Base-by-base conservation (phyloP, 2,113 vertebrate species). In the Chaetops frenatus region DNA sequence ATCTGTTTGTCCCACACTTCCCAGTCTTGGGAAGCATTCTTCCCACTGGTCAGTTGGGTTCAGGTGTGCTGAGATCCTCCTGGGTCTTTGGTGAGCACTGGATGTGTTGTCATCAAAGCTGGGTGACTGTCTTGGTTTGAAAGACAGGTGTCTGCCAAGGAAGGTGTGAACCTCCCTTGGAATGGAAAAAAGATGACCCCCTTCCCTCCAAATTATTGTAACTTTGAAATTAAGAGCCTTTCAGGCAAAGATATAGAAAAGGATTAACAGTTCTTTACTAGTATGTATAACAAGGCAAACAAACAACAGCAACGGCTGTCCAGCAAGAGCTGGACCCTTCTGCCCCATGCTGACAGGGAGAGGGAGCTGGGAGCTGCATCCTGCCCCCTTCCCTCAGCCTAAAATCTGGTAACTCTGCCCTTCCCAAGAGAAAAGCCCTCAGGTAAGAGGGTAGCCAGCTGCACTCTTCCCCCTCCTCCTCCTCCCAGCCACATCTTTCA, bases 271-370 rank as follows among this genome's bases (percentile, higher is more conserved):
- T 8, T 42, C 23, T 50, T 33, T 33, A 8, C 4, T 14, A 3
- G 44, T 19, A 2, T 23, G 15, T 12, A 1, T 13, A 3, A 29
- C 25, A 17, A 18, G 54, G 2, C 22, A 25, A 9, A 9, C 31
- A 18, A n/a, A 5, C 42, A n/a, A 2, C n/a, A n/a, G n/a, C n/a
- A n/a, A n/a, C n/a, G n/a, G n/a, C n/a, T n/a, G n/a, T n/a, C n/a
- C n/a, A n/a, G 9, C 42, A 40, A 6, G 18, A 58, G 35, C 28
- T 48, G 4, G 2, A 11, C 10, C 3, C 0, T 38, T 66, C 62
- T 56, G 15, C 19, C 25, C 50, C 6, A 0, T 65, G 50, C 24
- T 3, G 8, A 25, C 38, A 42, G 36, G 0, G 4, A 38, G n/a
- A 67, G 21, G 15, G 23, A 62, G 58, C 13, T 12, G 5, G n/a